Evolutionary conservation across 2,113 vertebrate species (phyloP), one percentile per base, ranked within the genome.

Genomic region (Herpetotheres cachinnans): DNA sequence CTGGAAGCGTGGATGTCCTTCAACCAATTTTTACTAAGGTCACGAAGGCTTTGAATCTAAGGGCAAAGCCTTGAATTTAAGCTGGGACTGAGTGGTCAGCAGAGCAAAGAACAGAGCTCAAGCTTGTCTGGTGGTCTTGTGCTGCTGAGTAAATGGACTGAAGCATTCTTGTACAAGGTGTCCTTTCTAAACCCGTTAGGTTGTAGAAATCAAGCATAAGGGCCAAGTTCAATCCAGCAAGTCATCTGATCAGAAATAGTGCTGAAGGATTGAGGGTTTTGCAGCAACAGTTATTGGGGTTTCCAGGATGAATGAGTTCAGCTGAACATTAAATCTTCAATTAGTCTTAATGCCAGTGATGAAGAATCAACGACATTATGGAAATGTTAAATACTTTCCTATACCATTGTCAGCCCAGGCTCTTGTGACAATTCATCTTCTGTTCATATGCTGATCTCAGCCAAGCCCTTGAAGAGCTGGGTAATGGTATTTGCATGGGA

Each of bases 401-500:
- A 3, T 66, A 42, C 24, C 49, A 58, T 62, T 0, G 0, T 49
- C 82, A 92, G 66, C 71, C 54, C 79, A 88, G 54, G 44, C 79
- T 90, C 79, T 93, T 83, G 76, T 0, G 0, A 55, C 24, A 11
- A 67, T 70, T 88, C 67, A 30, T 49, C 62, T 90, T 96, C 74
- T 92, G 76, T 89, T 94, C 73, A 92, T 94, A 94, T 96, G 84
- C 74, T 94, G 95, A 72, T 90, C 73, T 82, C 70, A 93, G 93
- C 77, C 84, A 90, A 96, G 87, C 62, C 82, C 95, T 94, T 88
- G 89, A 89, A 87, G 87, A 86, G 62, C 86, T 94, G 82, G 83
- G 78, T 77, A 50, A 82, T 85, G 78, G 78, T 96, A 86, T 96
- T 96, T 96, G 93, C 90, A 85, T 85, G 92, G 84, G 90, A 96